A percentile compares a stretch with the other conserved stretches of the same genome.
Evolutionary conservation across 2,797 vertebrate genomes (phyloP).

Genomic region (Acanthurus lineatus): DNA sequence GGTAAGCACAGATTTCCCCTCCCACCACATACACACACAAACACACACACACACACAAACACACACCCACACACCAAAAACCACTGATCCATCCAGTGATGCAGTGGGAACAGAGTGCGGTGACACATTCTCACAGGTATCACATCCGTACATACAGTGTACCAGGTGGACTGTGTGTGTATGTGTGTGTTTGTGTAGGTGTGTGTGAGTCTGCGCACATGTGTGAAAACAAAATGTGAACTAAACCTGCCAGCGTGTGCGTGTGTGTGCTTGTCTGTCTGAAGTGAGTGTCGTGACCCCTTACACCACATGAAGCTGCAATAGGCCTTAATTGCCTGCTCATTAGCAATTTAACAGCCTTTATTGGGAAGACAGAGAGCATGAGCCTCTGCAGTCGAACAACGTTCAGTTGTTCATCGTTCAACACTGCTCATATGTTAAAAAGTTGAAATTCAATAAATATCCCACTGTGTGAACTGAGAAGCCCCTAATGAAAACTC

Average conservation of each 20-base stretch:
- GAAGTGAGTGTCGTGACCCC: conserved; percentile 3
- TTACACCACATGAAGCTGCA: conserved; percentile 2
- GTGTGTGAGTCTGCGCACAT: conserved; percentile 10
- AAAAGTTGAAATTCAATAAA: no score
- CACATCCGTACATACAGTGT: conserved; percentile 74
- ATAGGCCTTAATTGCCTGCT: conserved; percentile 27
- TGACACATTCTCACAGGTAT: conserved; percentile 88
- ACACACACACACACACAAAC: conserved; percentile 10
- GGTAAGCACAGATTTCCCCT: conserved; percentile 12
- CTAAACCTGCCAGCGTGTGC: not conserved
- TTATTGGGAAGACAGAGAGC: not conserved
- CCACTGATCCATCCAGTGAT: conserved; percentile 57
- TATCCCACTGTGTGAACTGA: no score
- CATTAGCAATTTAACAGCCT: conserved; percentile 9
- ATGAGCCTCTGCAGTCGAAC: not conserved
- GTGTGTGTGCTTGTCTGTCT: not conserved
- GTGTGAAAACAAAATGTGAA: conserved; percentile 7
- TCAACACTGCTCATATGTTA: no score
- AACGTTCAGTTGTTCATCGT: no score
- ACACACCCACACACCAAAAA: conserved; percentile 25
- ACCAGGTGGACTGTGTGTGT: conserved; percentile 66
- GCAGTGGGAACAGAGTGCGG: conserved; percentile 79
- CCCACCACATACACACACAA: not conserved
- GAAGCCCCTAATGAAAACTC: no score
- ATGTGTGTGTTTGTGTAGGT: conserved; percentile 3